phyloP scores from a whole-genome alignment of 2,113 vertebrate species.

The Nerophis lumbriciformis region DNA sequence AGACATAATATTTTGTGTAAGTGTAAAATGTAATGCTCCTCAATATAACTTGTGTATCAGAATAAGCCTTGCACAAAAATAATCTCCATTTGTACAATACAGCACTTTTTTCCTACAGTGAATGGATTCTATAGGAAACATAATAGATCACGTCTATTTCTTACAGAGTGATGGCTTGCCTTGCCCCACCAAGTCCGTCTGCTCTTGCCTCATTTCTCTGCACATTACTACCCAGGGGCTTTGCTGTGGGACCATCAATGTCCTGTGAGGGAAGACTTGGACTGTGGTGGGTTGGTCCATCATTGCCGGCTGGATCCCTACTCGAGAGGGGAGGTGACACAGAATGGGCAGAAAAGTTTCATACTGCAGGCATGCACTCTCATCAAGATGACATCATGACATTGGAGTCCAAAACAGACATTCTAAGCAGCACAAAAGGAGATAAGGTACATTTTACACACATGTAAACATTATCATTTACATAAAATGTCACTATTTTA shows the following conservation, averaged over 20 bases:
- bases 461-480: background rate
- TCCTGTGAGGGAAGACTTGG: constrained; percentile 36
- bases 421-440: background rate
- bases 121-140: background rate
- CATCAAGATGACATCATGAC: background rate
- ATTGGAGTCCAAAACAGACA: background rate
- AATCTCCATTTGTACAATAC: too few relatives aligned
- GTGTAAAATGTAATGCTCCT: too few relatives aligned
- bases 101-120: too few relatives aligned
- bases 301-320: constrained; percentile 40
- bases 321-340: constrained; percentile 33
- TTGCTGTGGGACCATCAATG: constrained; percentile 54
- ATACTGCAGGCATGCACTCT: background rate
- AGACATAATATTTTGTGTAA: too few relatives aligned
- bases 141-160: background rate
- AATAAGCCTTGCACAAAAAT: too few relatives aligned
- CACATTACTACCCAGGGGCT: constrained; percentile 37
- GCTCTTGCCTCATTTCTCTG: constrained; percentile 37
- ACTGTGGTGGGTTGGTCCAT: constrained; percentile 61
- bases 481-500: too few relatives aligned
- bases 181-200: constrained; percentile 1
- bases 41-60: too few relatives aligned
- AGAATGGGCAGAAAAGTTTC: constrained; percentile 5
- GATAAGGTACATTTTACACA: constrained; percentile 23
- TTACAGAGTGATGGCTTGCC: constrained; percentile 39